Evolutionary conservation across 35 echinoderm and acorn worm species (phyloP).

Genomic region (Lytechinus variegatus): DNA sequence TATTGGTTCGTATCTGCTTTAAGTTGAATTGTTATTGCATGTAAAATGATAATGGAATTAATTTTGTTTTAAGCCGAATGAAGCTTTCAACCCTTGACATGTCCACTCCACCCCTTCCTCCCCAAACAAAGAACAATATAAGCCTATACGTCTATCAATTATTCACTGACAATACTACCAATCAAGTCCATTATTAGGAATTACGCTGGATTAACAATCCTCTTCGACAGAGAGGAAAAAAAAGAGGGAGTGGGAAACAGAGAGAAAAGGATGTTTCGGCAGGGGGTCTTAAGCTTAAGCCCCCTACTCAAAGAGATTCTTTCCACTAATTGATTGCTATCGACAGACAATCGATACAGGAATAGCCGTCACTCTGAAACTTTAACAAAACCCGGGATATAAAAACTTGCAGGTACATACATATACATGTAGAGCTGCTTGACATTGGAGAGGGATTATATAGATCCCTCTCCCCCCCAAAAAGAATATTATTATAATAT

Average conservation of each 20-base stretch:
- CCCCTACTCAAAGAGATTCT: neutral
- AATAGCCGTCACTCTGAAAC: neutral
- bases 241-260: neutral
- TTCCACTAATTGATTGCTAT: neutral
- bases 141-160: neutral
- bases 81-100: too few relatives aligned
- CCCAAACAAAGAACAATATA: too few relatives aligned
- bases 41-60: too few relatives aligned
- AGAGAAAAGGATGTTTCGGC: neutral
- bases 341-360: neutral
- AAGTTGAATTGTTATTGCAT: too few relatives aligned
- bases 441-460: too few relatives aligned
- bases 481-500: too few relatives aligned
- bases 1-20: too few relatives aligned
- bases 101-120: too few relatives aligned
- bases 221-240: neutral
- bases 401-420: too few relatives aligned
- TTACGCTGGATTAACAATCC: neutral
- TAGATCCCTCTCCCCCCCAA: too few relatives aligned
- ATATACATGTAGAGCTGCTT: too few relatives aligned
- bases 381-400: neutral
- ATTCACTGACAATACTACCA: neutral
- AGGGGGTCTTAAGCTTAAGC: neutral
- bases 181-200: neutral
- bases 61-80: too few relatives aligned